phyloP scores from a whole-genome alignment of 2,797 vertebrate species.

The Acrossocheilus wenchowensis region DNA sequence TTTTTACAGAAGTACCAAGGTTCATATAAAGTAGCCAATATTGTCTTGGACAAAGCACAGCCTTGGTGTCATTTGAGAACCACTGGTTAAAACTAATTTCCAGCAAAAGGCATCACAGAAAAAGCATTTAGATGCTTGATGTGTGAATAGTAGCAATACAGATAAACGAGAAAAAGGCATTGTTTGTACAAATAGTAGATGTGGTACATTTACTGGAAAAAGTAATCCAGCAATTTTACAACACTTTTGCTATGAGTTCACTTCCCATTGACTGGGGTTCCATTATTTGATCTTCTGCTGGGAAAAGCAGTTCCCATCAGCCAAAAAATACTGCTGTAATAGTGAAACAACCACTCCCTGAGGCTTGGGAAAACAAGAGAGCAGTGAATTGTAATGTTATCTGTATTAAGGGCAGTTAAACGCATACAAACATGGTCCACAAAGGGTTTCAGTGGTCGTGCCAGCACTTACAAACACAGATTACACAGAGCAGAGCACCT shows the following conservation, averaged over 20 bases:
- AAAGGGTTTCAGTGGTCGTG: not conserved
- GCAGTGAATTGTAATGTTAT: constrained; percentile 20
- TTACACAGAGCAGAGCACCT: constrained; percentile 8
- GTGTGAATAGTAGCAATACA: not conserved
- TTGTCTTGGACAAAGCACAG: not conserved
- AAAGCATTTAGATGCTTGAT: not conserved
- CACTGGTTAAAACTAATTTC: not conserved
- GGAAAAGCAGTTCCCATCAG: not conserved
- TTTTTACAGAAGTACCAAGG: not conserved
- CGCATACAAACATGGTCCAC: not conserved
- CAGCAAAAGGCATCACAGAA: not conserved
- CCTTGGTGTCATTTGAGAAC: not conserved
- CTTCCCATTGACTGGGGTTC: constrained; percentile 8
- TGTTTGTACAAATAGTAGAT: not conserved
- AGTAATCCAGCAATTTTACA: constrained; percentile 1
- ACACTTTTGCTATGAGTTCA: constrained; percentile 10
- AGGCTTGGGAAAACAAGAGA: constrained; percentile 12
- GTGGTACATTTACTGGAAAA: constrained; percentile 1
- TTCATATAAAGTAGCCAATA: not conserved
- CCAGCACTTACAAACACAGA: constrained; percentile 20
- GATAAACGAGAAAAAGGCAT: not conserved
- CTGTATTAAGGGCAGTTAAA: constrained; percentile 7
- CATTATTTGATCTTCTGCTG: constrained; percentile 15
- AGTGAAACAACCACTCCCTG: constrained; percentile 14
- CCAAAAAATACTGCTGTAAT: constrained; percentile 1